Evolutionary conservation across 2,888 invertebrate species (phyloP), one percentile per base, ranked within the genome.

Genomic region (Hypselothyrea guttata): DNA sequence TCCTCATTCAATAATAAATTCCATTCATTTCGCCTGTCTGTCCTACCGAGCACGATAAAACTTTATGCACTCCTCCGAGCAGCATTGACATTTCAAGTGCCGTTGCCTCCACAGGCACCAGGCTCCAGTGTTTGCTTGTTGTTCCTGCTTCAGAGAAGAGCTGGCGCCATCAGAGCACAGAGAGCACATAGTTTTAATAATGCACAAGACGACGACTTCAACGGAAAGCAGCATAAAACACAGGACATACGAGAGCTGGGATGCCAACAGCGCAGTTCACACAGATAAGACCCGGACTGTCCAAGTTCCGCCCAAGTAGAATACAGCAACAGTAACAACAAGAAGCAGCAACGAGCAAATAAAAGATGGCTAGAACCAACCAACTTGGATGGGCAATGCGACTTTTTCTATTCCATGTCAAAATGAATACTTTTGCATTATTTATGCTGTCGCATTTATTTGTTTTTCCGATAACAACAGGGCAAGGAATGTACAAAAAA

Each of bases 81-180:
- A 69, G 73, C 86, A 86, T 84, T 87, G 84, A 86, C 84, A 84
- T 71, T 87, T 87, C 86, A 84, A 86, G 79, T 82, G 83, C 66
- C 22, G 5, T 2, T 53, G 51, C 51, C 46, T 44, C 51, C 37
- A 18, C 35, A 7, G 37, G 15, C 9, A 9, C 37, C 5, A n/a
- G 22, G 22, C 5, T 5, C 22, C 22, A 5, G 22, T 22, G 22
- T 5, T 5, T 22, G 42, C n/a, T n/a, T 18, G 41, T 33, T 34
- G 48, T 18, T 44, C 30, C 52, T 55, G 15, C 12, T 67, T 56
- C 79, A 13, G 16, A 59, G 60, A 58, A 35, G 62, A 52, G n/a
- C 53, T 63, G 75, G 78, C 86, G 75, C 85, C 86, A 84, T 68
- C 83, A 71, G 67, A 73, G 73, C 37, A 57, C 73, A 75, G 79